Conservation (phyloP, 2,888 invertebrate species). For the Apamea sordens region DNA sequence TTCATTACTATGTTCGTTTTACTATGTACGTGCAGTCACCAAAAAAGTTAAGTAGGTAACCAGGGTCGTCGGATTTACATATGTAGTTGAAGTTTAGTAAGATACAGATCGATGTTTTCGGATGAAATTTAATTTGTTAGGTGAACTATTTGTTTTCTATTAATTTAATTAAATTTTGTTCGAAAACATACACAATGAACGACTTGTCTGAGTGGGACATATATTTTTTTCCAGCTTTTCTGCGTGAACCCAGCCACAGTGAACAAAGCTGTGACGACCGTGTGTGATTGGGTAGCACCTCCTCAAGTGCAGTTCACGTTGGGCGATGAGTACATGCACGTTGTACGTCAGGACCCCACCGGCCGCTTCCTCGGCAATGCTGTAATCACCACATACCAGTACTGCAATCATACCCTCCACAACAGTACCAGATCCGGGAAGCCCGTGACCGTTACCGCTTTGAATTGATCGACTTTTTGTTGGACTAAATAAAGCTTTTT, state of each 20-base stretch:
- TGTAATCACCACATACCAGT: slow-evolving; percentile 82
- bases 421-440: not conserved
- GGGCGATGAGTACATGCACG: slow-evolving; percentile 83
- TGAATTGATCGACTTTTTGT: slow-evolving; percentile 4
- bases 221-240: slow-evolving; percentile 76
- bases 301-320: slow-evolving; percentile 83
- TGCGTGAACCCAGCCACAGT: slow-evolving; percentile 82
- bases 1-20: too few species aligned
- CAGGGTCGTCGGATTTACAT: too few species aligned
- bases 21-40: too few species aligned
- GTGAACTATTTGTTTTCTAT: too few species aligned
- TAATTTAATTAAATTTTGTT: too few species aligned
- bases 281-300: slow-evolving; percentile 85
- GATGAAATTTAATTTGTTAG: too few species aligned
- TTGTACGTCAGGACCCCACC: slow-evolving; percentile 81
- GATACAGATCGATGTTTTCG: too few species aligned
- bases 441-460: slow-evolving; percentile 21
- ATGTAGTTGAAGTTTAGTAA: too few species aligned
- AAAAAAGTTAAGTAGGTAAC: too few species aligned
- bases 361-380: slow-evolving; percentile 81
- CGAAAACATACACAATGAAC: too few species aligned
- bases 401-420: slow-evolving; percentile 78
- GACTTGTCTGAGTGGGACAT: not conserved
- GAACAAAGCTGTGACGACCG: slow-evolving; percentile 78
- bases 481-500: slow-evolving; percentile 18